phyloP scores from a whole-genome alignment of 2,888 invertebrate genomes.

The Mylabris sibirica region DNA sequence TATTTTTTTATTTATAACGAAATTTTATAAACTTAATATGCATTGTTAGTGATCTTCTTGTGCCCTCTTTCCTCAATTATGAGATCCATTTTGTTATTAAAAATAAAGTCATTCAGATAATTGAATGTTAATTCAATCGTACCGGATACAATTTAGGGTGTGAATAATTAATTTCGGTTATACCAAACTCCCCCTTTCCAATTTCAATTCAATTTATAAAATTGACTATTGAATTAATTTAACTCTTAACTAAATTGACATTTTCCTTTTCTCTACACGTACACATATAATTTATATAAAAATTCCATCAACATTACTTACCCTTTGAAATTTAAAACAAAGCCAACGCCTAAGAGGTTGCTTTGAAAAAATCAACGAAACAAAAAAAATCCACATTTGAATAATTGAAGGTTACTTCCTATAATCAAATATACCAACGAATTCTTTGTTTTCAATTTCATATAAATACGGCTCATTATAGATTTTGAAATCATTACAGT shows the following conservation, averaged over 20 bases:
- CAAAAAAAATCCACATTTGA: background rate
- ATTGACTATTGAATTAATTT: background rate
- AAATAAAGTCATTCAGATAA: background rate
- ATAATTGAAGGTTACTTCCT: background rate
- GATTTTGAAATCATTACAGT: background rate
- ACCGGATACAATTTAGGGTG: background rate
- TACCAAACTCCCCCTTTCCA: background rate
- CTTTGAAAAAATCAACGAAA: background rate
- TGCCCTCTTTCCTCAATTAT: background rate
- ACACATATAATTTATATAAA: background rate
- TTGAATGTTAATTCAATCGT: background rate
- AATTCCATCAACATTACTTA: background rate
- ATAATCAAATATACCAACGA: background rate
- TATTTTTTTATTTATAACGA: no score
- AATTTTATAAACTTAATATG: no score
- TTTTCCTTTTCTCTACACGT: background rate
- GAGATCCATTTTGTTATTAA: background rate
- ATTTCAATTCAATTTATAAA: background rate
- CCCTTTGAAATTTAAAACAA: slow-evolving; percentile 1
- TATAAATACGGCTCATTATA: background rate
- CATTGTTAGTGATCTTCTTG: no score
- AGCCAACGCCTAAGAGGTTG: background rate
- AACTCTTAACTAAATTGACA: background rate
- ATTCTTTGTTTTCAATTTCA: background rate
- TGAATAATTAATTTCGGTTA: background rate